Evolutionary conservation across 2,888 invertebrate genomes (phyloP).

Genomic region (Andrena camellia): DNA sequence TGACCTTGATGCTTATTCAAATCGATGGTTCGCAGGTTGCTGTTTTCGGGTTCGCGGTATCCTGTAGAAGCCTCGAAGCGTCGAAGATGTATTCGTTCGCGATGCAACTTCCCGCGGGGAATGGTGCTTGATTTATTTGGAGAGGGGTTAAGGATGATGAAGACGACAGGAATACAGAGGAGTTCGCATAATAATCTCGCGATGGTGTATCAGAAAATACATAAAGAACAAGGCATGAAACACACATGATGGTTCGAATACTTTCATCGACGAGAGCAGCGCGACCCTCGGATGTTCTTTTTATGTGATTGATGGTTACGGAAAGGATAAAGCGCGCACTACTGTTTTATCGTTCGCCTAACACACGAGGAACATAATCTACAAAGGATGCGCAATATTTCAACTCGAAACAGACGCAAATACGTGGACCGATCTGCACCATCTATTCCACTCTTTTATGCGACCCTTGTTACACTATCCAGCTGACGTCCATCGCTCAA

Average conservation of each 20-base stretch:
- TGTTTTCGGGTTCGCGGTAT: constrained; percentile 16
- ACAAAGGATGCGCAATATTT: constrained; percentile 26
- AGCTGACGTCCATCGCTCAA: constrained; percentile 27
- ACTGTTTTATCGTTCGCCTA: background rate
- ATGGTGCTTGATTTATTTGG: background rate
- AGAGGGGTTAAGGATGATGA: too few species aligned
- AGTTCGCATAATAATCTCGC: too few species aligned
- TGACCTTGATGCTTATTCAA: constrained; percentile 50
- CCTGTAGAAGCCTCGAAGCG: background rate
- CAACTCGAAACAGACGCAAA: constrained; percentile 2
- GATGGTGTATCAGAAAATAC: background rate
- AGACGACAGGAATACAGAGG: too few species aligned
- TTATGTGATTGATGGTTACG: constrained; percentile 7
- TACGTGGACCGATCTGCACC: background rate
- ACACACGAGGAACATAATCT: background rate
- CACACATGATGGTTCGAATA: background rate
- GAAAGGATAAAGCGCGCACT: background rate
- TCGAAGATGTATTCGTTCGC: background rate
- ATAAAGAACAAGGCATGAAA: background rate
- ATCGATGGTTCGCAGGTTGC: constrained; percentile 29
- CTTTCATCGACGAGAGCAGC: background rate
- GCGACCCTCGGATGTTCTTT: background rate
- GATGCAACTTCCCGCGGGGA: background rate
- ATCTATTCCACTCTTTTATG: constrained; percentile 9
- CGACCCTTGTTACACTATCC: constrained; percentile 20